These are phyloP conservation scores for Hoplodrina blanda DNA, from an alignment of 2,888 invertebrate genomes.

Conservation along the genomic window DNA sequence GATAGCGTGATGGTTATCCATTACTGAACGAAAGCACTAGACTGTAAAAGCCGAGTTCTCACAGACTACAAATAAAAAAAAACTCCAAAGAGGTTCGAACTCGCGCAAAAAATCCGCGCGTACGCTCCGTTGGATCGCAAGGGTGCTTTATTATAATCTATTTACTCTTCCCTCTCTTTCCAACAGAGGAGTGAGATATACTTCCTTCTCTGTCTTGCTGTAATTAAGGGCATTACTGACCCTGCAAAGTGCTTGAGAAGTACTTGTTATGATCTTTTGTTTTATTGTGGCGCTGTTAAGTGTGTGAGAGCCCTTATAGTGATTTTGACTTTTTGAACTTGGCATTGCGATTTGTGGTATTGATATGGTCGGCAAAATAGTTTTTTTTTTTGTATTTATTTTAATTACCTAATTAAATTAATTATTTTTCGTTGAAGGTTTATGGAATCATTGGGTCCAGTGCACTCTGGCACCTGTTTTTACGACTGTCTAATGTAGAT, in stretches of 20 bases:
- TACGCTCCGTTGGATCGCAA: slow-evolving; percentile 80
- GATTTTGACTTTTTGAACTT: slow-evolving; percentile 77
- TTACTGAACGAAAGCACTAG: slow-evolving; percentile 74
- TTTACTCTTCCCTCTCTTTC: slow-evolving; percentile 74
- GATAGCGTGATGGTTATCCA: slow-evolving; percentile 69
- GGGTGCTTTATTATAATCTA: slow-evolving; percentile 84
- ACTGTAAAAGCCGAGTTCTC: slow-evolving; percentile 83
- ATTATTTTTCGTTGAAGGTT: background rate
- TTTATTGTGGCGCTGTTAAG: slow-evolving; percentile 79
- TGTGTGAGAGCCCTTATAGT: slow-evolving; percentile 75
- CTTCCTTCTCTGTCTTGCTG: slow-evolving; percentile 69
- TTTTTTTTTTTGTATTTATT: background rate
- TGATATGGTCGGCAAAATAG: slow-evolving; percentile 39
- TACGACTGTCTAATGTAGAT: no score
- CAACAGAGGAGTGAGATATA: slow-evolving; percentile 47
- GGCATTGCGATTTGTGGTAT: slow-evolving; percentile 56
- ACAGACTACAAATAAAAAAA: slow-evolving; percentile 69
- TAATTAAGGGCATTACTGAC: slow-evolving; percentile 88
- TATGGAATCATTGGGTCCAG: no score
- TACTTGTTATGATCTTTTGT: slow-evolving; percentile 87
- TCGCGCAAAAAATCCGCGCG: slow-evolving; percentile 82
- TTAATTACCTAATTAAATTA: background rate
- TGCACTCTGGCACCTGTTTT: no score
- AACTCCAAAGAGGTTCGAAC: slow-evolving; percentile 70
- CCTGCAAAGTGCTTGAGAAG: slow-evolving; percentile 83